These are phyloP conservation scores for Oreochromis mossambicus DNA, from an alignment of 2,797 vertebrate genomes.

Conservation along the genomic window DNA sequence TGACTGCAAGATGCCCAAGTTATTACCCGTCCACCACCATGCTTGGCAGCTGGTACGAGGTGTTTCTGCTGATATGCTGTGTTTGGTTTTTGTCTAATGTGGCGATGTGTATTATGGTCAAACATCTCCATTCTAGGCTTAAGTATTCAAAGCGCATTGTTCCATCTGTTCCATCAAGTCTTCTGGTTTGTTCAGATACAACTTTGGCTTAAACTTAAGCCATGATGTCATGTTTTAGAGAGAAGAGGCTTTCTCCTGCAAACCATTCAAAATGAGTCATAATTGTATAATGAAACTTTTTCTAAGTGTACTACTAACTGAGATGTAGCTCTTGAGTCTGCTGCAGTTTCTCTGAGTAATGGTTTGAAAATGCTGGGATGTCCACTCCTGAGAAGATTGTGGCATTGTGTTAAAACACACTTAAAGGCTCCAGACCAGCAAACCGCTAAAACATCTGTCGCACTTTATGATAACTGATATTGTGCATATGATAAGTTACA, in stretches of 20 bases:
- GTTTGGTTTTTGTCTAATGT: not conserved
- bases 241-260: not conserved
- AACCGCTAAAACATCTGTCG: not conserved
- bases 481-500: not conserved
- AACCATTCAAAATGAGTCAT: not conserved
- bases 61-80: not conserved
- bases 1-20: not conserved
- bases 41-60: not conserved
- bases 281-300: not conserved
- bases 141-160: not conserved
- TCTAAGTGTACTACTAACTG: not conserved
- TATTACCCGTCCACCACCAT: not conserved
- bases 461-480: not conserved
- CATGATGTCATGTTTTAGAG: not conserved
- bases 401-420: not conserved
- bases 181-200: not conserved
- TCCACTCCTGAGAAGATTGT: not conserved
- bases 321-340: not conserved
- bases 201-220: not conserved
- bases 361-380: not conserved
- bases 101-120: not conserved
- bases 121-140: not conserved
- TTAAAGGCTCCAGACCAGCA: not conserved
- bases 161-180: not conserved
- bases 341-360: not conserved